These are phyloP conservation scores for Silurus lanzhouensis DNA, from an alignment of 2,797 vertebrate species.

Conservation along the genomic window DNA sequence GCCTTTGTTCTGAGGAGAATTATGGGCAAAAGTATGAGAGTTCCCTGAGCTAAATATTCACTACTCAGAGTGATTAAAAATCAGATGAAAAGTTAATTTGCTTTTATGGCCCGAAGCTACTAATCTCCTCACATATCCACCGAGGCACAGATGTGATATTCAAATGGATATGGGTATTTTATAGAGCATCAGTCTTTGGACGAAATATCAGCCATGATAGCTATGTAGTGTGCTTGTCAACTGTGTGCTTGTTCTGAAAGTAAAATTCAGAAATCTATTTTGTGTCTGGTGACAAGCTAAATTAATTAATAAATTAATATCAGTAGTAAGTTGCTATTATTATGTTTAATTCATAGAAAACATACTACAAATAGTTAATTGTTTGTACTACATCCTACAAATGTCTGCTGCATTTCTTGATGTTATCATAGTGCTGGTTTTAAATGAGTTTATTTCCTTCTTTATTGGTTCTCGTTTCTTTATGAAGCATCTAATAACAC, in stretches of 20 bases:
- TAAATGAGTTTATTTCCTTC: no score
- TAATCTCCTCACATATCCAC: constrained; percentile 56
- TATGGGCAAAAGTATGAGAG: constrained; percentile 38
- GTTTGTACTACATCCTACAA: background rate
- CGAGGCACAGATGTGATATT: constrained; percentile 51
- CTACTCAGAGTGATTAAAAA: constrained; percentile 58
- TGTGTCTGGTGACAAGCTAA: background rate
- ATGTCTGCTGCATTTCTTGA: background rate
- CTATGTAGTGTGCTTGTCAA: background rate
- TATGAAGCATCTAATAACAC: background rate
- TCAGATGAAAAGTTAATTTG: constrained; percentile 60
- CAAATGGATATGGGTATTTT: constrained; percentile 54
- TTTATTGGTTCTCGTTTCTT: background rate
- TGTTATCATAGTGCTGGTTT: background rate
- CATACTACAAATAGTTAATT: no score
- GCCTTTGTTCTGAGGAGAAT: constrained; percentile 49
- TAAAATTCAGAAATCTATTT: constrained; percentile 13
- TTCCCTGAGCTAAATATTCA: constrained; percentile 54
- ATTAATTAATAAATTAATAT: background rate
- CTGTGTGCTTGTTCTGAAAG: background rate
- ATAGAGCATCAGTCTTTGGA: constrained; percentile 49
- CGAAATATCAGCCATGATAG: constrained; percentile 36
- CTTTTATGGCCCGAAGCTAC: constrained; percentile 54
- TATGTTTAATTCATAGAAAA: background rate
- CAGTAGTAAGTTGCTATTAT: background rate